Evolutionary conservation across 2,888 invertebrate genomes (phyloP), one percentile per base, ranked within the genome.

Genomic region (Drosophila formosana): DNA sequence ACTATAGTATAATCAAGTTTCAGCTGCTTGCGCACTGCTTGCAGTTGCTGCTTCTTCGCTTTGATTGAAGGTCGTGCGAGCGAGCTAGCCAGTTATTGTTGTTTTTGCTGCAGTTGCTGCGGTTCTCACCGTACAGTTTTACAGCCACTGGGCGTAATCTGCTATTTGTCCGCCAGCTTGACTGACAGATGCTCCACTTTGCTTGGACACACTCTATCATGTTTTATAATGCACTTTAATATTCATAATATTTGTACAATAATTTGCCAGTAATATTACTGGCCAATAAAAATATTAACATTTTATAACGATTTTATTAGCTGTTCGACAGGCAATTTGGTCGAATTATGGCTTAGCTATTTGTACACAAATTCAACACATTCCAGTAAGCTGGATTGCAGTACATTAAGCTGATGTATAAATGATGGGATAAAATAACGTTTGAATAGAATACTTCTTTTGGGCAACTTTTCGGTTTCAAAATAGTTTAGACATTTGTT

Each of bases 1-100:
- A 75, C 70, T 83, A 41, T 30, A 37, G 28, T 43, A 67, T 71
- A 86, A 86, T 81, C 79, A 84, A 84, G 87, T 81, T 88, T 75
- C 45, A 49, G 58, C 30, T 43, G 43, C 55, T 25, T 37, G 39
- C 39, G 6, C 13, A 41, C 28, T 53, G 64, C 72, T 67, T 53
- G 60, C 66, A 66, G 47, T 28, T 37, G 45, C 32, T 53, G 51
- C 65, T 32, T 43, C 41, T 62, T 51, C 66, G 51, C 39, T 52
- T 67, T 18, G 45, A 72, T 64, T 83, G 88, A 89, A 83, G 89
- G 88, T 89, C 89, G 72, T 55, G 56, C 50, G 5, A 18, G 47
- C 11, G 39, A 32, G 43, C 25, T 51, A 37, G 37, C 5, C 5
- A 5, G 37, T 37, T 37, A 43, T 32, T 52, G 69, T 45, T 55